Conservation (phyloP, 2,888 invertebrate species). For the Plebejus melissa region DNA sequence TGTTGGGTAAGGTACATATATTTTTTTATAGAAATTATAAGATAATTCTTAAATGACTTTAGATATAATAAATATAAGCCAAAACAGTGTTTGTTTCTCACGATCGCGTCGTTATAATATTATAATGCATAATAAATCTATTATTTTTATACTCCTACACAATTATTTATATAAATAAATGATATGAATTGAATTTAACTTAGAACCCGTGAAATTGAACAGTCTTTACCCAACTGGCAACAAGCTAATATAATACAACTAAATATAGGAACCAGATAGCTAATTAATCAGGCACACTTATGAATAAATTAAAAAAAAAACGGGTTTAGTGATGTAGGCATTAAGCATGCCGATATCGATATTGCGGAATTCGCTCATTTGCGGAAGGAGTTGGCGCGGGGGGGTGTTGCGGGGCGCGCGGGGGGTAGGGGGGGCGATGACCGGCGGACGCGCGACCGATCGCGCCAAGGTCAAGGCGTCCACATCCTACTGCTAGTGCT, state of each 20-base stretch:
- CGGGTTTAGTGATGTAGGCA: slow-evolving; percentile 10
- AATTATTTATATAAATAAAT: neutral
- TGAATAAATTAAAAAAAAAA: neutral
- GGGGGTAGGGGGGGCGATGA: slow-evolving; percentile 55
- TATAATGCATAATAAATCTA: slow-evolving; percentile 5
- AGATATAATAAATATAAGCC: neutral
- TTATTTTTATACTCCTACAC: neutral
- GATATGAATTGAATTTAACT: neutral
- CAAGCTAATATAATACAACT: neutral
- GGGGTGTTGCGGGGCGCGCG: slow-evolving; percentile 35
- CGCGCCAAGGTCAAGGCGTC: slow-evolving; percentile 71
- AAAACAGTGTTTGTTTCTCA: slow-evolving; percentile 15
- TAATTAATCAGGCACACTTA: neutral
- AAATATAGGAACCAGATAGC: neutral
- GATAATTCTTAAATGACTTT: neutral
- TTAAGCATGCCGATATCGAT: slow-evolving; percentile 14
- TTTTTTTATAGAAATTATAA: neutral
- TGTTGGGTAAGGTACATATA: too few species aligned
- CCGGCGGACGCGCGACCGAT: slow-evolving; percentile 71
- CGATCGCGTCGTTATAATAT: neutral
- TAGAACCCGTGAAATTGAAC: neutral
- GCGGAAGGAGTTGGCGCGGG: slow-evolving; percentile 43
- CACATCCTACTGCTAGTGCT: slow-evolving; percentile 41
- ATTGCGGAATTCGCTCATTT: slow-evolving; percentile 37
- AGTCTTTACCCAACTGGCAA: neutral